phyloP scores from a whole-genome alignment of 2,797 vertebrate genomes.

The Dallia pectoralis region DNA sequence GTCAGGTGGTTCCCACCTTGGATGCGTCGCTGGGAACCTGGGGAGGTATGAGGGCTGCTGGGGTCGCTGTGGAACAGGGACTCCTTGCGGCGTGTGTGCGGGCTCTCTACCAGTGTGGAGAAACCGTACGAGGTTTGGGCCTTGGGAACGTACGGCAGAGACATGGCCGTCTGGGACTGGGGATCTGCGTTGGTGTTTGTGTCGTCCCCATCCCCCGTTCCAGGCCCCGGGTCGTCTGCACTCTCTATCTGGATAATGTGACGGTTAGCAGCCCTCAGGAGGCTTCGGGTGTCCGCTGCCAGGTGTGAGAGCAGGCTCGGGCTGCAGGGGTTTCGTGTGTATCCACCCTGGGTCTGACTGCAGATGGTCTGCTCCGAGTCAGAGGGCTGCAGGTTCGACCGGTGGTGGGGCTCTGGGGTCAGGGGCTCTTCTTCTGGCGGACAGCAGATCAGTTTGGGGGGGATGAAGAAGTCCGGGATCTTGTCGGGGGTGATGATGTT shows the following conservation, averaged over 20 bases:
- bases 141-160: constrained; percentile 91
- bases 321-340: constrained; percentile 80
- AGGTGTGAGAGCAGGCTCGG: constrained; percentile 81
- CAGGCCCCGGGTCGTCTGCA: constrained; percentile 79
- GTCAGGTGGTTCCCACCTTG: constrained; percentile 75
- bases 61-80: constrained; percentile 95
- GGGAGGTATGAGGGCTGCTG: constrained; percentile 85
- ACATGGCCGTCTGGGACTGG: constrained; percentile 91
- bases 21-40: constrained; percentile 75
- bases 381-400: constrained; percentile 71
- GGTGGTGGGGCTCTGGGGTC: constrained; percentile 62
- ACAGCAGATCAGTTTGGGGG: constrained; percentile 86
- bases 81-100: constrained; percentile 93
- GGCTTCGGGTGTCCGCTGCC: constrained; percentile 73
- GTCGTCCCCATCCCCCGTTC: constrained; percentile 26
- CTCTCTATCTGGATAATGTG: constrained; percentile 97
- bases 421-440: constrained; percentile 74
- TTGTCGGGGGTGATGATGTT: constrained; percentile 96
- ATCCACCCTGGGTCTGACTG: constrained; percentile 73
- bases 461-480: constrained; percentile 97
- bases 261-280: constrained; percentile 82
- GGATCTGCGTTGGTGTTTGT: constrained; percentile 84
- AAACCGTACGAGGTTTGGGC: constrained; percentile 97
- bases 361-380: constrained; percentile 84
- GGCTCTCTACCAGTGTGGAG: constrained; percentile 90